phyloP scores from a whole-genome alignment of 2,797 vertebrate species.

The Propithecus deckenii region DNA sequence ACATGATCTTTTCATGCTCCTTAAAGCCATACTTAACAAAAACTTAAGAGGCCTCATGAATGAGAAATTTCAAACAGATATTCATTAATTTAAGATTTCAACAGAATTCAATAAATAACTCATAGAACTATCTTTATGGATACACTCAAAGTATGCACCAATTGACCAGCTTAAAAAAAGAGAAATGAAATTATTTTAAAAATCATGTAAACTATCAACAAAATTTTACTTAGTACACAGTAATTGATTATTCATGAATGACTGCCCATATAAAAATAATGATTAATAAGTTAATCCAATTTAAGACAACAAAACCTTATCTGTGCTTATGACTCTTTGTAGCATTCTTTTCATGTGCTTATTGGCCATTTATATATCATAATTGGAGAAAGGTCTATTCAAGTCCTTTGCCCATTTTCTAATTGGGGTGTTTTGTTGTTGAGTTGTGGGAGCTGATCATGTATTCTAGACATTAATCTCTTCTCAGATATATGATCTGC shows the following conservation, averaged over 20 bases:
- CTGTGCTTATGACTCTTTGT: neutral
- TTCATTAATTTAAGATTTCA: neutral
- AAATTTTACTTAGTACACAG: neutral
- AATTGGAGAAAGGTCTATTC: neutral
- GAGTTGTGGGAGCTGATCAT: neutral
- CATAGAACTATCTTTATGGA: neutral
- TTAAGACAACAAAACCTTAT: neutral
- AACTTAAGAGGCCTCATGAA: neutral
- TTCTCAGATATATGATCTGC: neutral
- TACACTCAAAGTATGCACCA: neutral
- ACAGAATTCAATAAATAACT: neutral
- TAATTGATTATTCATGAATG: neutral
- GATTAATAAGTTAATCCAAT: neutral
- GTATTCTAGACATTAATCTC: neutral
- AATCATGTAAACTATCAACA: neutral
- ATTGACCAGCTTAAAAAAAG: neutral
- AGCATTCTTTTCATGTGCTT: neutral
- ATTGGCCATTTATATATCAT: neutral
- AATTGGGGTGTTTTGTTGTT: neutral
- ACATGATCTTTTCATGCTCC: neutral
- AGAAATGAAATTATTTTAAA: neutral
- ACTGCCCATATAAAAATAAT: neutral
- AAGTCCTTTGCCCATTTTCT: neutral
- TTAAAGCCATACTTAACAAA: constrained; percentile 28
- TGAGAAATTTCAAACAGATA: constrained; percentile 1